Conservation (phyloP, 2,113 vertebrate species). For the Psilopogon haemacephalus region DNA sequence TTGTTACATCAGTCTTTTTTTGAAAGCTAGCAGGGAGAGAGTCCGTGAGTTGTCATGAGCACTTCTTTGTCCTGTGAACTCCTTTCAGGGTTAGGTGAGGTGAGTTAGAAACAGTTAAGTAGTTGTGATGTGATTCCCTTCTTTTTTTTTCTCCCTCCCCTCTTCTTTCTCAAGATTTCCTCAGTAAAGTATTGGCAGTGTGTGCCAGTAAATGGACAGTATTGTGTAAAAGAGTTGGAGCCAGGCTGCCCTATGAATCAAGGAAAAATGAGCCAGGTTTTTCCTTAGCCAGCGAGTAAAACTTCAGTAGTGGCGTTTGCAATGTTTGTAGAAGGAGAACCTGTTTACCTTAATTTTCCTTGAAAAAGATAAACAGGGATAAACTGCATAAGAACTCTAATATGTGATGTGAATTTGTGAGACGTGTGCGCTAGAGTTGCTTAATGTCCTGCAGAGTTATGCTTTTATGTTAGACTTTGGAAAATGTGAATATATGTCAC, state of each 20-base stretch:
- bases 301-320: background rate
- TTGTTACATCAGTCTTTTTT: background rate
- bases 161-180: background rate
- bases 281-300: background rate
- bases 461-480: conserved; percentile 15
- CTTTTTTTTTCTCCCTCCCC: background rate
- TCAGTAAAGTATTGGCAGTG: background rate
- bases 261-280: background rate
- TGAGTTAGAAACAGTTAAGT: background rate
- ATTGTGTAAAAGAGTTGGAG: background rate
- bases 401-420: background rate
- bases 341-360: background rate
- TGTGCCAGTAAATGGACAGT: background rate
- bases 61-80: background rate
- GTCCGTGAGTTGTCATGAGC: background rate
- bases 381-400: background rate
- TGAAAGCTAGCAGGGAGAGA: background rate
- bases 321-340: background rate
- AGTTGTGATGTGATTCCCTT: background rate
- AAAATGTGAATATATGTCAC: conserved; percentile 14
- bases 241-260: background rate
- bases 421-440: background rate
- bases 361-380: background rate
- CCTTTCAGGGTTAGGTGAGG: background rate
- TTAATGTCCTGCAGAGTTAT: background rate